phyloP scores from a whole-genome alignment of 2,113 vertebrate genomes.

The Dromaius novaehollandiae region DNA sequence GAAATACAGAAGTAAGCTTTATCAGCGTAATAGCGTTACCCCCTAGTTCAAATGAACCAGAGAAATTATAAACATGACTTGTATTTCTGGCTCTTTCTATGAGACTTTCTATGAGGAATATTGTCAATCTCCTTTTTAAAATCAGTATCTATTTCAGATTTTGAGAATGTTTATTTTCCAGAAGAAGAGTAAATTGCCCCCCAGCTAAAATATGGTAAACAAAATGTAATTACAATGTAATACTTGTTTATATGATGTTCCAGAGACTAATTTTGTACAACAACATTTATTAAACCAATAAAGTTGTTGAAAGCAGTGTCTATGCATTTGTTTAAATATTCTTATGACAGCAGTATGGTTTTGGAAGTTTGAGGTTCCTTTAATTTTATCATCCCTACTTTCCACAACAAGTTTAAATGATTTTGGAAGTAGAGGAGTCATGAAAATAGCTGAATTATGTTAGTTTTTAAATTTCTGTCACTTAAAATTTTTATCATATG shows the following conservation, averaged over 20 bases:
- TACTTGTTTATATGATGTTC: background rate
- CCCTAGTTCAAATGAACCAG: background rate
- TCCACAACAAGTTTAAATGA: background rate
- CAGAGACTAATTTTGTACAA: conserved; percentile 70
- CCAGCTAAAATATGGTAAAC: conserved; percentile 26
- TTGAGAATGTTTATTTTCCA: conserved; percentile 57
- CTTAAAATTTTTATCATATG: background rate
- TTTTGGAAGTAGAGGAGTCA: background rate
- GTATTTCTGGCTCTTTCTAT: background rate
- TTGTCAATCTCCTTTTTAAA: background rate
- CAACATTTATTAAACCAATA: conserved; percentile 70
- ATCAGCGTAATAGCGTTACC: background rate
- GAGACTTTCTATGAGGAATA: background rate
- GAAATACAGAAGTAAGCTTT: background rate
- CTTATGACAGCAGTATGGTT: background rate
- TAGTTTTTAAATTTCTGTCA: background rate
- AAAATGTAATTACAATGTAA: conserved; percentile 63
- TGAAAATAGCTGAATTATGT: background rate
- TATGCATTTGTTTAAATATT: background rate
- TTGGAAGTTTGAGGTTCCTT: background rate
- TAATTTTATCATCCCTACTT: background rate
- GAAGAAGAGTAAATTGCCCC: conserved; percentile 29
- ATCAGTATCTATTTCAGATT: conserved; percentile 45
- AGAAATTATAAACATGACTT: background rate
- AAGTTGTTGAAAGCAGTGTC: conserved; percentile 55